Conservation (phyloP, 2,113 vertebrate genomes). For the human (Homo sapiens) region GRCh38 chr18:41646501-41647000, state of each 20-base stretch:
- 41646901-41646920: slow-evolving; percentile 20
- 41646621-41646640: not conserved
- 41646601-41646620: not conserved
- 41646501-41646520: not conserved
- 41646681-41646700: not conserved
- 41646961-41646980: not conserved
- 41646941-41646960: slow-evolving; percentile 57
- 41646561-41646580: not conserved
- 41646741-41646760: not conserved
- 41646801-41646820: not conserved
- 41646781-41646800: not conserved
- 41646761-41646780: not conserved
- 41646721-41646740: slow-evolving; percentile 20
- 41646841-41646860: not conserved
- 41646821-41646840: not conserved
- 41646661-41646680: not conserved
- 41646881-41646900: slow-evolving; percentile 19
- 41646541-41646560: not conserved
- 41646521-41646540: not conserved
- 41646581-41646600: not conserved
- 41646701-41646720: slow-evolving; percentile 5
- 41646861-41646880: not conserved
- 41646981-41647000: slow-evolving; percentile 58
- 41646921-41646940: slow-evolving; percentile 43
- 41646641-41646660: not conserved